Evolutionary conservation across 1,140 invertebrate species (phyloP), one percentile per base, ranked within the genome.

Genomic region (Papilio xuthus): DNA sequence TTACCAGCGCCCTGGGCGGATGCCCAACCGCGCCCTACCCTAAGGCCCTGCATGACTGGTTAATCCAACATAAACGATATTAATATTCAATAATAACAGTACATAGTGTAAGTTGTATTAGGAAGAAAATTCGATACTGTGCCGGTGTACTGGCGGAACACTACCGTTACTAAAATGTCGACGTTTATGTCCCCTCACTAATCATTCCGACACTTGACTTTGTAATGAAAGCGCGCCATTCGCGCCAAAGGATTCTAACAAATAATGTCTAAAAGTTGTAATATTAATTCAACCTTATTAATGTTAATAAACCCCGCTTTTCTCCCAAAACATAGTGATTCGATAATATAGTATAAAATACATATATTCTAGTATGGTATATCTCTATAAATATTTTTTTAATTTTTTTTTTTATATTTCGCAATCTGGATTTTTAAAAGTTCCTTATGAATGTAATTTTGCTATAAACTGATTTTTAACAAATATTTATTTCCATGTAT

Each of bases 401-500:
- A 20, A n/a, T 8, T n/a, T 53, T 15, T 28, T 67, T 60, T 67
- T 67, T 0, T 28, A 28, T 60, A 26, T 28, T 67, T 67, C 32
- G 23, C 60, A 32, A 15, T 67, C 60, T 28, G 10, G 23, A 60
- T 60, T 60, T 26, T 56, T 20, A 60, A 60, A 67, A 67, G 60
- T 67, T 67, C 26, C 60, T 67, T 67, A 28, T 67, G 23, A 12
- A 60, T 23, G 26, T 67, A 67, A 67, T 32, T 67, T 60, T 60
- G 56, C 56, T 67, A 32, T 67, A 67, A n/a, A 32, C 60, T 67
- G 3, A 28, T 32, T 67, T 67, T 67, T 28, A 15, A 67, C 12
- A 32, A 10, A 23, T 56, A 8, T 67, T 67, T 53, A 20, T 9
- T 67, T 67, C 26, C 13, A 28, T 37, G 7, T 37, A 67, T 28